Evolutionary conservation across 2,113 vertebrate genomes (phyloP).

Genomic region (Ophthalmolycus amberensis): DNA sequence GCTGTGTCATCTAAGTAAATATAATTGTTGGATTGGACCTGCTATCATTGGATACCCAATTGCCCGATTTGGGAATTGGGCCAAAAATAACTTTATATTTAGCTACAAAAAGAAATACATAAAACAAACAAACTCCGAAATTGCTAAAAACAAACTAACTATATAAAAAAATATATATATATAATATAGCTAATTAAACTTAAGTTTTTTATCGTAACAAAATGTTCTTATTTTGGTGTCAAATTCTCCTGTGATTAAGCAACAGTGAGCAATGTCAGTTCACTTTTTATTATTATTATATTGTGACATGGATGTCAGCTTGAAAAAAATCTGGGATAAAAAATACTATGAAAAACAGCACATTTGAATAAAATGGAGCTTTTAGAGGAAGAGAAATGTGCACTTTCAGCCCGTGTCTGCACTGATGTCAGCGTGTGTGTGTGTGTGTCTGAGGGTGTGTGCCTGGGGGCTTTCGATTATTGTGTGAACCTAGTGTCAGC

Average conservation of each 20-base stretch:
- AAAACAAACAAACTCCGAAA: not conserved
- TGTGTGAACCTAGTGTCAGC: conserved; percentile 52
- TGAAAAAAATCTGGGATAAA: not conserved
- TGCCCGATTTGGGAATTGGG: not conserved
- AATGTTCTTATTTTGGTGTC: too few relatives aligned
- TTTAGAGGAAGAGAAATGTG: not conserved
- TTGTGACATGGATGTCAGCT: not conserved
- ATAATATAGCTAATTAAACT: too few relatives aligned
- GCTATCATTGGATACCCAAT: not conserved
- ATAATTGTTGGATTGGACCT: not conserved
- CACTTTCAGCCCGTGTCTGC: not conserved
- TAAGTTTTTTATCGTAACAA: not conserved
- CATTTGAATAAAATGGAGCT: not conserved
- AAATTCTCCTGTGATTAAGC: not conserved
- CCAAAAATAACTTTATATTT: not conserved
- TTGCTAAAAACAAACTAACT: too few relatives aligned
- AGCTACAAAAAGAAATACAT: not conserved
- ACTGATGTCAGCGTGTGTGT: conserved; percentile 1
- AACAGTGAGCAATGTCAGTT: not conserved
- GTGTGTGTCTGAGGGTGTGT: conserved; percentile 17
- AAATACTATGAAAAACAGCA: not conserved
- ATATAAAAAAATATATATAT: too few relatives aligned
- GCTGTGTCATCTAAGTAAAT: not conserved
- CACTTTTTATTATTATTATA: not conserved
- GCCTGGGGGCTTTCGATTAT: conserved; percentile 48